Evolutionary conservation across 2,797 vertebrate species (phyloP).

Genomic region (Epinephelus malabaricus): DNA sequence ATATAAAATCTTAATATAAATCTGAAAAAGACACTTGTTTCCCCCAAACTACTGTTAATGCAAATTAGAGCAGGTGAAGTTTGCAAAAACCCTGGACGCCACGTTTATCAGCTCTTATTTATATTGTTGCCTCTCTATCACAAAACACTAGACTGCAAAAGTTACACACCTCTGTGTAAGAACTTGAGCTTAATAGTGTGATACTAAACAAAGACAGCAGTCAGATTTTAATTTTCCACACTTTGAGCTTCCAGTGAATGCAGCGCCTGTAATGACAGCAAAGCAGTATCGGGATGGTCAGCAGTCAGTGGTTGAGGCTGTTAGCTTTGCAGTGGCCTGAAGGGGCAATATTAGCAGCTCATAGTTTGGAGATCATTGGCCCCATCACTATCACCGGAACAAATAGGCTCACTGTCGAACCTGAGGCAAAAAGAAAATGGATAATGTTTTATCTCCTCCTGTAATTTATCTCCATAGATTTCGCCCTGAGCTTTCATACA

Average conservation of each 20-base stretch:
- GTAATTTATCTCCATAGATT: constrained; percentile 58
- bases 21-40: not conserved
- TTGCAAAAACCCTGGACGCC: fast-evolving
- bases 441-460: constrained; percentile 55
- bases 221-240: not conserved
- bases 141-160: not conserved
- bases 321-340: constrained; percentile 49
- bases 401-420: constrained; percentile 46
- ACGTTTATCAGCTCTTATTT: not conserved
- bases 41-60: not conserved
- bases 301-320: constrained; percentile 21
- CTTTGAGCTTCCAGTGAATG: constrained; percentile 14
- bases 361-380: constrained; percentile 50
- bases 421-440: constrained; percentile 48
- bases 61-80: not conserved
- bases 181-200: not conserved
- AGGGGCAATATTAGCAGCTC: constrained; percentile 52
- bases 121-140: not conserved
- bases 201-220: not conserved
- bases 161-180: not conserved
- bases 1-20: not conserved
- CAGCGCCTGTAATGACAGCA: constrained; percentile 35
- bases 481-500: constrained; percentile 51
- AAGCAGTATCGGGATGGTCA: constrained; percentile 31
- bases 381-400: constrained; percentile 36